Evolutionary conservation across 2,113 vertebrate species (phyloP).

Genomic region (Agapornis roseicollis): DNA sequence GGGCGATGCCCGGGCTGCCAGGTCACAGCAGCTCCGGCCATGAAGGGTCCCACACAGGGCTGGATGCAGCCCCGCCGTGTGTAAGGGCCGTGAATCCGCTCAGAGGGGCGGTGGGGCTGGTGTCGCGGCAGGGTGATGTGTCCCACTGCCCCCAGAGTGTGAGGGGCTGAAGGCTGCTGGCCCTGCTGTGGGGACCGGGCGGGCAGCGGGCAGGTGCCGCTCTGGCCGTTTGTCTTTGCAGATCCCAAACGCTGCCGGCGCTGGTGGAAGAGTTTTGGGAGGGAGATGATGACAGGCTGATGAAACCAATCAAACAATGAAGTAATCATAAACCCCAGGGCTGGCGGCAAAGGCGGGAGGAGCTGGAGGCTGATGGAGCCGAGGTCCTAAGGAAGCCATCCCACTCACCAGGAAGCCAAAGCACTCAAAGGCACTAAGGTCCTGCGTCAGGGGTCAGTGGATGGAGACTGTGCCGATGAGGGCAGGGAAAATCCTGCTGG

Average conservation of each 20-base stretch:
- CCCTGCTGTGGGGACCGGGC: not conserved
- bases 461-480: not conserved
- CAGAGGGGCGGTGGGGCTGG: accelerated
- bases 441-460: not conserved
- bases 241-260: not conserved
- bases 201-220: not conserved
- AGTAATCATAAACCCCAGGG: slow-evolving; percentile 43
- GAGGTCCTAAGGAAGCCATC: slow-evolving; percentile 16
- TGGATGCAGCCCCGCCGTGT: accelerated
- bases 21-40: not conserved
- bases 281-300: slow-evolving; percentile 45
- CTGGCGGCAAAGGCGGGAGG: not conserved
- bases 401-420: not conserved
- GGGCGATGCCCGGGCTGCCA: not conserved
- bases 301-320: slow-evolving; percentile 66
- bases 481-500: not conserved
- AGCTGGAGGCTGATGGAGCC: slow-evolving; percentile 14
- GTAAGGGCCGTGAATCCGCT: not conserved
- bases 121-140: not conserved
- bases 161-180: not conserved
- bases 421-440: not conserved
- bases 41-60: not conserved
- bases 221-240: slow-evolving; percentile 38
- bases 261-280: slow-evolving; percentile 44
- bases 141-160: not conserved